phyloP scores from a whole-genome alignment of 2,888 invertebrate species.

The Chirona hameri region DNA sequence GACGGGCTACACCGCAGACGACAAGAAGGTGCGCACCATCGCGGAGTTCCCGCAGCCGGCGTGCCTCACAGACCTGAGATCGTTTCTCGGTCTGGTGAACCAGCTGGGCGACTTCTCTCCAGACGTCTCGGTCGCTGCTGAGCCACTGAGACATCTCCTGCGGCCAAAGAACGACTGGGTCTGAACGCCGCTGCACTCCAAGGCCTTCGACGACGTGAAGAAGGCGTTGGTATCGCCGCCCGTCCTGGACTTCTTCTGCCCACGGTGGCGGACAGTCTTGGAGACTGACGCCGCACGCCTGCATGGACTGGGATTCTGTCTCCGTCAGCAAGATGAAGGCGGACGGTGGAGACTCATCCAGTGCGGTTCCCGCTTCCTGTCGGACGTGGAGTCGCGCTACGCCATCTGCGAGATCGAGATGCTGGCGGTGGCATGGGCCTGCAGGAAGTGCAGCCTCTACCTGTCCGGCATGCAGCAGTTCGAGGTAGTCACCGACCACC shows the following conservation, averaged over 20 bases:
- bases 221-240: constrained; percentile 12
- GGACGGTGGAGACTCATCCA: constrained; percentile 35
- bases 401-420: constrained; percentile 31
- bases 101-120: constrained; percentile 32
- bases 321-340: background rate
- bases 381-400: constrained; percentile 30
- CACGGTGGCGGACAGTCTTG: constrained; percentile 6
- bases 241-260: constrained; percentile 28
- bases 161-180: constrained; percentile 4
- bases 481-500: constrained; percentile 31
- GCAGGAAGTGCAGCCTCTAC: constrained; percentile 29
- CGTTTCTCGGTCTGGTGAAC: constrained; percentile 32
- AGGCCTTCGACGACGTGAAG: constrained; percentile 31
- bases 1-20: background rate
- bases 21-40: constrained; percentile 32
- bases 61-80: constrained; percentile 32
- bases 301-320: constrained; percentile 28
- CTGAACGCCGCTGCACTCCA: constrained; percentile 28
- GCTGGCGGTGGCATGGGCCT: constrained; percentile 32
- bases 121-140: constrained; percentile 25
- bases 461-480: constrained; percentile 31
- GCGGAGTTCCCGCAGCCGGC: constrained; percentile 31
- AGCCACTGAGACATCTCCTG: constrained; percentile 29
- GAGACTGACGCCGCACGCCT: constrained; percentile 30
- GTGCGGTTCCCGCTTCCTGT: constrained; percentile 33